Evolutionary conservation across 2,888 invertebrate species (phyloP), one percentile per base, ranked within the genome.

Genomic region (Brachyptera risi): DNA sequence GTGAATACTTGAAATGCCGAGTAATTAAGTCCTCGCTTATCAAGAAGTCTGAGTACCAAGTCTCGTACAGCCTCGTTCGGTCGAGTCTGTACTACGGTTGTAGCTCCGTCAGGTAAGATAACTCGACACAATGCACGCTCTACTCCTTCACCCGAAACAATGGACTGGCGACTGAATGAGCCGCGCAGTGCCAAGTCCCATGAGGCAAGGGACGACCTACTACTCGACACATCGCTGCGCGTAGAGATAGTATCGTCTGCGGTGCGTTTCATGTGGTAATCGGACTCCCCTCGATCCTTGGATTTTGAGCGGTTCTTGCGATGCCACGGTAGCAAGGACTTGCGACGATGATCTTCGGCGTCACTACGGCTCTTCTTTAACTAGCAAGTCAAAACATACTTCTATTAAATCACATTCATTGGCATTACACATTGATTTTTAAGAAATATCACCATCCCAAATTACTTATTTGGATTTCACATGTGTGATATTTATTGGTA

Each of bases 291-390:
- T 3, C 81, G 73, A 49, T 69, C 68, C 47, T 68, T 67, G 5
- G 67, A 63, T 56, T 69, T 61, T 15, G 84, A 82, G 51, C 92
- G 81, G 61, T 86, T 83, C 72, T 87, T 88, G 62, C 87, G 81
- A 68, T 88, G 85, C 95, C 96, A 96, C 0, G 95, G 95, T 59
- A 96, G 78, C 40, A 96, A 78, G 0, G 93, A 93, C 72, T 93
- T 90, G 58, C 94, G 82, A n/a, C 93, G 84, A 13, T 92, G 82
- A 74, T 94, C 93, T 67, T 93, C 93, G 0, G 88, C 92, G 74
- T 92, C 92, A 69, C 90, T 90, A 0, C 87, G 82, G 2, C 90
- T 90, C 73, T 92, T 92, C 73, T 91, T 92, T 59, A 92, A 73
- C 82, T 90, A 65, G 23, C 42, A 50, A 11, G 7, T 5, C 7